Percentiles rank a stretch among this genome's conserved stretches.
Evolutionary conservation across 2,113 vertebrate species (phyloP).

Genomic region (Synchiropus splendidus): DNA sequence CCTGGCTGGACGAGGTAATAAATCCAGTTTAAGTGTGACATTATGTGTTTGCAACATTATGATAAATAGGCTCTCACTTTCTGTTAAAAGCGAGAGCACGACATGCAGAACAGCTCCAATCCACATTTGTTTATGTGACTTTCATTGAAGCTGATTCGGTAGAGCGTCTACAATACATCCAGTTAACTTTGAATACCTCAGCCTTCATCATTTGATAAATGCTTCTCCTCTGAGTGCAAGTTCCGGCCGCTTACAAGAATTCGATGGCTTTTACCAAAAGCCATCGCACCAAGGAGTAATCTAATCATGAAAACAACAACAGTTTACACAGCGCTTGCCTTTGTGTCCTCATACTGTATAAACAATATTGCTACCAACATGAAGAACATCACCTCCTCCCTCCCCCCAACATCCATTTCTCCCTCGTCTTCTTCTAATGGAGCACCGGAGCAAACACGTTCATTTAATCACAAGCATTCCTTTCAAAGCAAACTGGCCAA

Average conservation of each 20-base stretch:
- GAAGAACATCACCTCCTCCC: no score
- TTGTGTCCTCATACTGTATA: constrained; percentile 38
- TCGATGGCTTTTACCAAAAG: constrained; percentile 57
- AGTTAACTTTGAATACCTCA: constrained; percentile 32
- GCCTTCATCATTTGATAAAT: constrained; percentile 64
- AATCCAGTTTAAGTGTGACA: constrained; percentile 35
- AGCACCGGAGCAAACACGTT: constrained; percentile 60
- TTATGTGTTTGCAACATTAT: constrained; percentile 43
- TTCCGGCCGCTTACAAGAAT: constrained; percentile 54
- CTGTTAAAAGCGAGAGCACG: constrained; percentile 38
- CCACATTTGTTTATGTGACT: constrained; percentile 38
- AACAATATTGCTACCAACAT: constrained; percentile 22
- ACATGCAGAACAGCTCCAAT: constrained; percentile 30
- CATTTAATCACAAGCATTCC: constrained; percentile 80
- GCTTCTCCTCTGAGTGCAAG: constrained; percentile 41
- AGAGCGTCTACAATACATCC: constrained; percentile 45
- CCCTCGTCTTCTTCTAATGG: constrained; percentile 52
- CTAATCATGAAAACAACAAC: constrained; percentile 62
- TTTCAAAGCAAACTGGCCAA: constrained; percentile 73
- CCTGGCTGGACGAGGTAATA: not conserved
- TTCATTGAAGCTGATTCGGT: constrained; percentile 52
- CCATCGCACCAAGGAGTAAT: constrained; percentile 55
- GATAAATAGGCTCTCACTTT: constrained; percentile 45
- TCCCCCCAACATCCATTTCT: no score
- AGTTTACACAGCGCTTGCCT: constrained; percentile 51